phyloP scores from a whole-genome alignment of 2,888 invertebrate genomes.

The Pteria penguin region DNA sequence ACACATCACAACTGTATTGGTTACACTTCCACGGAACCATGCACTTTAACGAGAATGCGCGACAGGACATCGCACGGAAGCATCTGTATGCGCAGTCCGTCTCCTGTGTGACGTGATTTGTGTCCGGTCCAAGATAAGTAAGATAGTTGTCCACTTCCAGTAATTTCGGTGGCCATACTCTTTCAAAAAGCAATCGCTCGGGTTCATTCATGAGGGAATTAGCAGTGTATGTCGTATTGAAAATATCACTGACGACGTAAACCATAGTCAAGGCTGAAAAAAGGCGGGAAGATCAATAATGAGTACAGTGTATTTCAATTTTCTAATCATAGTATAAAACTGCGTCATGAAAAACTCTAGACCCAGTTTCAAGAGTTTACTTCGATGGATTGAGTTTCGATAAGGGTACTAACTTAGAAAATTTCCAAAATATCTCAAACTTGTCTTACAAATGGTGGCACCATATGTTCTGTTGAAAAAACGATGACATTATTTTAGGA shows the following conservation, averaged over 20 bases:
- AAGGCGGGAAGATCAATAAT: too few relatives aligned
- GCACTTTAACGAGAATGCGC: constrained; percentile 60
- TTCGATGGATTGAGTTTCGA: too few relatives aligned
- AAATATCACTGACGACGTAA: constrained; percentile 54
- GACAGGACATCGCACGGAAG: constrained; percentile 61
- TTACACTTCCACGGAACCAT: constrained; percentile 57
- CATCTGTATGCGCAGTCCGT: constrained; percentile 69
- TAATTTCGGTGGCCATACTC: constrained; percentile 64
- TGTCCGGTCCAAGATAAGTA: constrained; percentile 32
- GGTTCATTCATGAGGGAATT: constrained; percentile 33
- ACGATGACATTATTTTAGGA: too few relatives aligned
- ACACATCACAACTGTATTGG: constrained; percentile 49
- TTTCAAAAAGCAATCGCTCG: constrained; percentile 62
- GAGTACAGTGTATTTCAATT: too few relatives aligned
- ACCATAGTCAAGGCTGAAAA: constrained; percentile 62
- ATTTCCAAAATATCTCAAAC: too few relatives aligned
- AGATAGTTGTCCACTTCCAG: constrained; percentile 43
- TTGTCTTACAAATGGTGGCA: too few relatives aligned
- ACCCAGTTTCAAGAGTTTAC: too few relatives aligned
- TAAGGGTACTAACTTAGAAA: too few relatives aligned
- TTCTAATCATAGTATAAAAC: too few relatives aligned
- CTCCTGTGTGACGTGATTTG: constrained; percentile 53
- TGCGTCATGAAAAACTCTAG: too few relatives aligned
- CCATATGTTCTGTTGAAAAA: too few relatives aligned
- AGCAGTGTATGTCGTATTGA: constrained; percentile 45